Base-by-base conservation (phyloP, 2,888 invertebrate genomes). In the Amorpha juglandis region DNA sequence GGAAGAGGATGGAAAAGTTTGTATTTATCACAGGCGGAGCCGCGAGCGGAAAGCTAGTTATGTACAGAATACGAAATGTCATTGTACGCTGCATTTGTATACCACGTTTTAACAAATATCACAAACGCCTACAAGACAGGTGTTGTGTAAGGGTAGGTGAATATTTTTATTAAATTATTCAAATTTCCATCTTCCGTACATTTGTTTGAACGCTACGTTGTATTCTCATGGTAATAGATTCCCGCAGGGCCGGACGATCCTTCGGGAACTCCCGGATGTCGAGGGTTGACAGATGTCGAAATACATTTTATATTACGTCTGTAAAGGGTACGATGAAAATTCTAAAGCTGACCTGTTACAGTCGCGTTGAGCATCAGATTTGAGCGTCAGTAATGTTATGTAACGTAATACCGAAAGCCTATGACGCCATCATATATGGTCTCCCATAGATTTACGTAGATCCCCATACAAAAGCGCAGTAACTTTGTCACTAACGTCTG, bases 131-230 rank as follows among this genome's bases (percentile, higher is more conserved):
- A 42, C 38, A 58, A 58, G 42, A 38, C 38, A 19, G 38, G 58
- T 19, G 58, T 42, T 58, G 42, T 19, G 8, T 16, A 19, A 38
- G 58, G 38, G 58, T 58, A 38, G 38, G 38, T 38, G 58, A 58
- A 58, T 38, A 58, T 58, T 58, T 58, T 58, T 58, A 58, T 58
- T 58, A 58, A 58, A 58, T 58, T 58, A 58, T 58, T 58, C 58
- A 58, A 58, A 58, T 58, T 19, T 38, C 38, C 58, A 58, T 58
- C 42, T 58, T 58, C 58, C 58, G 42, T 19, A 19, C 19, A 42
- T 42, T 58, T 58, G 58, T 58, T 58, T 58, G 58, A 58, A 38
- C 42, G 42, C 38, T 38, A 6, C 58, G 12, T 14, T 12, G 58
- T 58, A 58, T 58, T 58, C 58, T 58, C 58, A 58, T 58, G 58